A percentile compares a stretch with the other conserved stretches of the same genome.
Conservation (phyloP, 2,888 invertebrate genomes). For the Baronia brevicornis region DNA sequence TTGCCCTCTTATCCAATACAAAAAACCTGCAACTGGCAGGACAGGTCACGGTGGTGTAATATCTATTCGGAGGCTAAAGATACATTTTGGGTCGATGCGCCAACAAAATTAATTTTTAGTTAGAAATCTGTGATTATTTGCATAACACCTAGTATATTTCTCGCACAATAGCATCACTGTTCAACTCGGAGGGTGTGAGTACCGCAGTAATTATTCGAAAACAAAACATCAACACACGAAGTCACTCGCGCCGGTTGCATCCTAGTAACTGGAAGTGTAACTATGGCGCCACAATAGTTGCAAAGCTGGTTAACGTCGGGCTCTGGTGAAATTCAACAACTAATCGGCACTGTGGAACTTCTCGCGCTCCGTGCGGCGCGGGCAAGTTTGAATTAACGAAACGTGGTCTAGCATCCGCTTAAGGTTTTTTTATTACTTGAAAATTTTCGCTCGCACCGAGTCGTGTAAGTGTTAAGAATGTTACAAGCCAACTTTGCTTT, state of each 20-base stretch:
- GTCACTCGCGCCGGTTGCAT: constrained; percentile 3
- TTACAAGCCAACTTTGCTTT: too few relatives aligned
- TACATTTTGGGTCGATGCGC: too few relatives aligned
- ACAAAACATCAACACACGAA: neutral
- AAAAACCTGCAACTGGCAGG: too few relatives aligned
- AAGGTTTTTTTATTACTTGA: constrained; percentile 9
- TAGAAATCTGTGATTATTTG: too few relatives aligned
- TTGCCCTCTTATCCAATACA: too few relatives aligned
- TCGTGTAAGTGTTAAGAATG: neutral
- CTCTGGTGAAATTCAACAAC: constrained; percentile 26
- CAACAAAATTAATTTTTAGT: too few relatives aligned
- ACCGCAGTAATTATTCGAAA: too few relatives aligned
- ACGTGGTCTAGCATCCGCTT: constrained; percentile 12
- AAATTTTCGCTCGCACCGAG: constrained; percentile 2
- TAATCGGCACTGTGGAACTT: constrained; percentile 28
- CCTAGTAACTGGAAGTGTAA: constrained; percentile 4
- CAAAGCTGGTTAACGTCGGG: constrained; percentile 25
- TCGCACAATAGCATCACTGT: too few relatives aligned
- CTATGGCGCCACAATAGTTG: constrained; percentile 22
- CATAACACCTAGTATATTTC: too few relatives aligned
- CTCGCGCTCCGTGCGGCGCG: constrained; percentile 19
- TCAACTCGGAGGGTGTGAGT: too few relatives aligned
- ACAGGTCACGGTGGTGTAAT: too few relatives aligned
- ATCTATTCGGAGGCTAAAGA: too few relatives aligned
- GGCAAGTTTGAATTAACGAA: constrained; percentile 19